These are phyloP conservation scores for Lepas anatifera DNA, from an alignment of 2,888 invertebrate species.

Conservation along the genomic window DNA sequence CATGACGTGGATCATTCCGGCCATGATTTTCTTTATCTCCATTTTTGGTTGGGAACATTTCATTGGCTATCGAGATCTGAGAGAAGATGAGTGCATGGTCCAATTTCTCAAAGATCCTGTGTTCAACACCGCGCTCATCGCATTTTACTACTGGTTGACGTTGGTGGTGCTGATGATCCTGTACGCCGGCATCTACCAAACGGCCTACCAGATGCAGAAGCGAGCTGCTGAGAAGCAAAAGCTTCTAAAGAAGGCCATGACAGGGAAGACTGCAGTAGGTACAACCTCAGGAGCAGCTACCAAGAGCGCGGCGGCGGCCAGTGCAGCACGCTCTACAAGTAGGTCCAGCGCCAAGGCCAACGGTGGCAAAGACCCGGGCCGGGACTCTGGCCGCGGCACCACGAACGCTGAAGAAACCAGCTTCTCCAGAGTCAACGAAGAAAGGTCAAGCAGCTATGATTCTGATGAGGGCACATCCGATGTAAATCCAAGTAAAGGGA, in stretches of 20 bases:
- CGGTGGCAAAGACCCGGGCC: constrained; percentile 14
- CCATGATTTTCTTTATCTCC: constrained; percentile 88
- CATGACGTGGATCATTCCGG: constrained; percentile 93
- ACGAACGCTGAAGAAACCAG: constrained; percentile 17
- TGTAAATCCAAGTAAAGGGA: background rate
- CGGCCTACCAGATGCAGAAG: constrained; percentile 93
- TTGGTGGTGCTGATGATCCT: constrained; percentile 86
- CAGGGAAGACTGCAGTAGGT: constrained; percentile 64
- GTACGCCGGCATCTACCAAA: constrained; percentile 94
- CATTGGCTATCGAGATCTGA: constrained; percentile 76
- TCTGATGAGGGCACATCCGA: background rate
- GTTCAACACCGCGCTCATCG: constrained; percentile 92
- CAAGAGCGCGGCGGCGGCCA: constrained; percentile 13
- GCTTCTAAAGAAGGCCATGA: constrained; percentile 91
- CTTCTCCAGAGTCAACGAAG: background rate
- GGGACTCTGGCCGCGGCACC: constrained; percentile 18
- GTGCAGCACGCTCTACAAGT: constrained; percentile 15
- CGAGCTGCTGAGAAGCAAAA: constrained; percentile 92
- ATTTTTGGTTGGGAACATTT: constrained; percentile 99
- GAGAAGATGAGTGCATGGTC: constrained; percentile 82
- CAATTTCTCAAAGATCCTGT: constrained; percentile 95
- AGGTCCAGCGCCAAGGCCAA: constrained; percentile 30
- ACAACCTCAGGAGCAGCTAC: constrained; percentile 48
- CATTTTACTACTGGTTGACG: constrained; percentile 96
- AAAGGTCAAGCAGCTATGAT: constrained; percentile 14